Base-by-base conservation (phyloP, 2,888 invertebrate genomes). In the Acleris holmiana region DNA sequence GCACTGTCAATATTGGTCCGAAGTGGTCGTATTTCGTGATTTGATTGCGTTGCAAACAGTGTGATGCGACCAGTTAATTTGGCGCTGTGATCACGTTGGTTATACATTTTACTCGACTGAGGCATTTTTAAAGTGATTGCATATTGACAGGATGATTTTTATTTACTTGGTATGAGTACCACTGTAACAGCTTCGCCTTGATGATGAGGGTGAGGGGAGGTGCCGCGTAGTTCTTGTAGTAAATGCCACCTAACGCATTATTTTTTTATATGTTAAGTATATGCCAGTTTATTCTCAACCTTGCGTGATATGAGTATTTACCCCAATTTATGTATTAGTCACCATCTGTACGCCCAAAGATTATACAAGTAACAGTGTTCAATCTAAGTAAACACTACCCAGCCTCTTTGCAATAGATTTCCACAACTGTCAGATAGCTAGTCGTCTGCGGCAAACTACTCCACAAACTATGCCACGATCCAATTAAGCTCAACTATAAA, bases 1-100 rank as follows among this genome's bases (percentile, higher is more conserved):
- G 73, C 70, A 73, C 69, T 50, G 73, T 75, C 75, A 80, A 81
- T 77, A 76, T 78, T 74, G 73, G 69, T 66, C 70, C 69, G 69
- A 67, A 73, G 75, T 71, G 69, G 65, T 44, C 62, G 57, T 40
- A 65, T 64, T 64, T 61, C 57, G 58, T 61, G 71, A 75, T 75
- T 72, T 71, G 72, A 73, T 75, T 73, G 67, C 69, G 67, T 61
- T 70, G 70, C 66, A 69, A 71, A 73, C 71, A 68, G 66, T 65
- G 67, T 44, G 51, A 61, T 67, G 51, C 47, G 25, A 53, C 41
- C 48, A 46, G 64, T 55, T 59, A 65, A 55, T 65, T 48, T 58
- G 53, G 25, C 44, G 15, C 29, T 46, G 49, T 5, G 35, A 63
- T 55, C 48, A 25, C 41, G 44, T 35, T 18, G 18, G 18, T 0